Base-by-base conservation (phyloP, 2,888 invertebrate genomes). In the Acheta domesticus region DNA sequence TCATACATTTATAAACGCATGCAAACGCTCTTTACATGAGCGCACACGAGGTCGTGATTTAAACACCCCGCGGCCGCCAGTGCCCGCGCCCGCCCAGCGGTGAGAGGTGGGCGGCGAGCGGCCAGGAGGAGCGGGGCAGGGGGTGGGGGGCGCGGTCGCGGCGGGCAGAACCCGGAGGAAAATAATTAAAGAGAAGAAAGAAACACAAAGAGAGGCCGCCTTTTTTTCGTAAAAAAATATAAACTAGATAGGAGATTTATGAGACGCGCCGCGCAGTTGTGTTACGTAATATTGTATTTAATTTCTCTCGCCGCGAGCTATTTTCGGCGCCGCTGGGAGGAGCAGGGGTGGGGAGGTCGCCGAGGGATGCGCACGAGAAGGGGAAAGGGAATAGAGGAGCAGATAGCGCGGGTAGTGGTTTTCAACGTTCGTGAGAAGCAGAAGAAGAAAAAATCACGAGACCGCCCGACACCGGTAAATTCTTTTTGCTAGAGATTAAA, bases 241-340 rank as follows among this genome's bases (percentile, higher is more conserved):
- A 62, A 62, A n/a, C 14, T 14, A 62, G 62, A 62, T 62, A 19
- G n/a, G 62, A 62, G 62, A 62, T 62, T 62, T 62, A 62, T 62
- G 62, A 62, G 62, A 19, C 16, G 62, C 3, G n/a, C n/a, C 62
- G 14, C 5, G 62, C 62, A 19, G 62, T 62, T 62, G 62, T 62
- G 62, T 62, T 62, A 62, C 16, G 62, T 62, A 62, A 62, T 62
- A 62, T 62, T 62, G 62, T n/a, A 62, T 62, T 62, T 62, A 62
- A 62, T 62, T 62, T 62, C 62, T 19, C 16, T 19, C 12, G n/a
- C 11, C 62, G 62, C 62, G 62, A n/a, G 62, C 16, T 62, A 62
- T 62, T 62, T 62, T 62, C n/a, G 16, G 12, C 12, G n/a, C 16
- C 62, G 62, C n/a, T 62, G 62, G 23, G 19, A 62, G 2, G 62